These are phyloP conservation scores for Drosophila navojoa DNA, from an alignment of 1,140 invertebrate species.

Conservation along the genomic window DNA sequence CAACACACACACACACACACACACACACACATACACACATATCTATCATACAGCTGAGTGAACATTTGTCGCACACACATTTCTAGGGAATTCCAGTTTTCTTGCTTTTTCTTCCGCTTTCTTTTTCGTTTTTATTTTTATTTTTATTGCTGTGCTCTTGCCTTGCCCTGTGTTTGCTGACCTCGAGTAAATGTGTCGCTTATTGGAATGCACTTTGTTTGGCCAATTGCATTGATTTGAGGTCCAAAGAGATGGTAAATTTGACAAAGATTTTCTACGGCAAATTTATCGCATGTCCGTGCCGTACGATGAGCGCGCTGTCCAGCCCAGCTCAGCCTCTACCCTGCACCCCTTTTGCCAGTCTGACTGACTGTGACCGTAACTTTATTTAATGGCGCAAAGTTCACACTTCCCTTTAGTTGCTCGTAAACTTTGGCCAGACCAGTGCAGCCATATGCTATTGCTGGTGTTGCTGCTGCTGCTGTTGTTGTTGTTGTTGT, in stretches of 20 bases:
- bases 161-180: slow-evolving; percentile 4
- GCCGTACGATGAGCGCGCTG: slow-evolving; percentile 4
- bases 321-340: neutral
- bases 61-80: slow-evolving; percentile 16
- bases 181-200: slow-evolving; percentile 32
- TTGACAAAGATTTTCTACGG: slow-evolving; percentile 55
- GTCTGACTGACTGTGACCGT: slow-evolving; percentile 11
- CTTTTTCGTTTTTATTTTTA: neutral
- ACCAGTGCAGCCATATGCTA: slow-evolving; percentile 43
- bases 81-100: neutral
- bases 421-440: slow-evolving; percentile 61
- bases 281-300: slow-evolving; percentile 63
- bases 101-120: neutral
- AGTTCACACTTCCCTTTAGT: slow-evolving; percentile 76
- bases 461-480: slow-evolving; percentile 33
- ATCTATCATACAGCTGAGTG: slow-evolving; percentile 13
- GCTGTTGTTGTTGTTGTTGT: slow-evolving; percentile 35
- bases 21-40: neutral
- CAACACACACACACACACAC: neutral
- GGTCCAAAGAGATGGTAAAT: slow-evolving; percentile 53
- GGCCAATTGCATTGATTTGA: slow-evolving; percentile 61
- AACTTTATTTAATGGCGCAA: slow-evolving; percentile 65
- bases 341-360: neutral
- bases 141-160: neutral
- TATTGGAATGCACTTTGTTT: slow-evolving; percentile 51